Evolutionary conservation across 2,113 vertebrate genomes (phyloP).

Genomic region (Vulpes vulpes): DNA sequence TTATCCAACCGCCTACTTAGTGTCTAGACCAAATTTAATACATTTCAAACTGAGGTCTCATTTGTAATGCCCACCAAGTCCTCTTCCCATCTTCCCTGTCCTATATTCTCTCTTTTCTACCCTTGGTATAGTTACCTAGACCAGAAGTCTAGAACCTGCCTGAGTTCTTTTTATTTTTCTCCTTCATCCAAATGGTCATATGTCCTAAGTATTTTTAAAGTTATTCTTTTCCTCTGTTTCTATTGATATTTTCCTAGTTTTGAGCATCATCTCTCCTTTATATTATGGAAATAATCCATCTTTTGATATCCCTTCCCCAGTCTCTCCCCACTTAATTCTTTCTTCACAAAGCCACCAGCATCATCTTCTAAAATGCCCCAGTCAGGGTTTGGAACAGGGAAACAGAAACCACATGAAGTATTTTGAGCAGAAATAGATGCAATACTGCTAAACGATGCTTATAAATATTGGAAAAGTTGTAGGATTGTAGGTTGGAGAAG

Average conservation of each 20-base stretch:
- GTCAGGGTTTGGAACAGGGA: background rate
- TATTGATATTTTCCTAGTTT: background rate
- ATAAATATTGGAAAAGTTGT: background rate
- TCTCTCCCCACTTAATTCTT: background rate
- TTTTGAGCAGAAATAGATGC: background rate
- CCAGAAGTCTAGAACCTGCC: background rate
- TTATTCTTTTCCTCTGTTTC: background rate
- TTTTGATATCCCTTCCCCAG: background rate
- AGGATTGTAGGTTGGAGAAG: background rate
- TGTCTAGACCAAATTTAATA: conserved; percentile 49
- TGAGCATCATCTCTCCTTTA: background rate
- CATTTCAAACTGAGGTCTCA: background rate
- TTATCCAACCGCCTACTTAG: conserved; percentile 34
- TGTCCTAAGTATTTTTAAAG: background rate
- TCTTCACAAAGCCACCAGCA: background rate
- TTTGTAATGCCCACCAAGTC: background rate
- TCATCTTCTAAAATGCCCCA: conserved; percentile 10
- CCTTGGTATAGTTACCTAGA: too few species aligned
- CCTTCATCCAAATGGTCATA: background rate
- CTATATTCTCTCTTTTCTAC: background rate
- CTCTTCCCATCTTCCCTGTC: background rate
- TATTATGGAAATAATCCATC: conserved; percentile 12
- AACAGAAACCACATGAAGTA: background rate
- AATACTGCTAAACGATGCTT: background rate
- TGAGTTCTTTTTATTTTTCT: background rate